Conservation (phyloP, 2,888 invertebrate species). For the Tinea semifulvella region DNA sequence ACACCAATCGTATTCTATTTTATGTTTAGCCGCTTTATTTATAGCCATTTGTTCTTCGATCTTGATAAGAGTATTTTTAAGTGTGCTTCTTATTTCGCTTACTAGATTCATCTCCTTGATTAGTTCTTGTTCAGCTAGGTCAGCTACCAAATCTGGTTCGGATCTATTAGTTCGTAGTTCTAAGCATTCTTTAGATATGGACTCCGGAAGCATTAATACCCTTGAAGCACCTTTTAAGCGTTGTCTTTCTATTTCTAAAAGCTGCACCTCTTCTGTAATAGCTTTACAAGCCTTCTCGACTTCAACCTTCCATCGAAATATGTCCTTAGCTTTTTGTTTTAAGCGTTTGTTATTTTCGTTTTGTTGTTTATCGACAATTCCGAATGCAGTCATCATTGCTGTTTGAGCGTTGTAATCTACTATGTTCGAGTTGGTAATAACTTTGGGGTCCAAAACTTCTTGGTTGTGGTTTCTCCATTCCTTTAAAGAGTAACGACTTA, state of each 20-base stretch:
- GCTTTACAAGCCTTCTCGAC: constrained; percentile 74
- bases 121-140: constrained; percentile 79
- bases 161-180: constrained; percentile 74
- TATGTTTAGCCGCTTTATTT: constrained; percentile 82
- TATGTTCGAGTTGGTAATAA: constrained; percentile 64
- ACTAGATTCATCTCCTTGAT: constrained; percentile 78
- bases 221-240: constrained; percentile 74
- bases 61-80: constrained; percentile 70
- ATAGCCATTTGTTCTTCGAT: constrained; percentile 76
- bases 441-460: constrained; percentile 53
- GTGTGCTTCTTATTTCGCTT: constrained; percentile 70
- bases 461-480: constrained; percentile 76
- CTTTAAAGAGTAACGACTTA: constrained; percentile 74
- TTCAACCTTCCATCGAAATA: constrained; percentile 80
- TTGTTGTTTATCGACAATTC: constrained; percentile 74
- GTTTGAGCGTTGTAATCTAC: constrained; percentile 70
- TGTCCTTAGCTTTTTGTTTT: constrained; percentile 71
- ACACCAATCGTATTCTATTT: constrained; percentile 91
- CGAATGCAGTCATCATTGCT: constrained; percentile 70
- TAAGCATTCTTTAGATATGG: constrained; percentile 80
- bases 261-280: constrained; percentile 74
- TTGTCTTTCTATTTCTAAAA: constrained; percentile 72
- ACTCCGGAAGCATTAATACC: constrained; percentile 74
- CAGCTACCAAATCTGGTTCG: constrained; percentile 78
- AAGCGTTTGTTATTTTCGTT: constrained; percentile 72